Evolutionary conservation across 1,140 invertebrate species (phyloP).

Genomic region (Drosophila arawakana): DNA sequence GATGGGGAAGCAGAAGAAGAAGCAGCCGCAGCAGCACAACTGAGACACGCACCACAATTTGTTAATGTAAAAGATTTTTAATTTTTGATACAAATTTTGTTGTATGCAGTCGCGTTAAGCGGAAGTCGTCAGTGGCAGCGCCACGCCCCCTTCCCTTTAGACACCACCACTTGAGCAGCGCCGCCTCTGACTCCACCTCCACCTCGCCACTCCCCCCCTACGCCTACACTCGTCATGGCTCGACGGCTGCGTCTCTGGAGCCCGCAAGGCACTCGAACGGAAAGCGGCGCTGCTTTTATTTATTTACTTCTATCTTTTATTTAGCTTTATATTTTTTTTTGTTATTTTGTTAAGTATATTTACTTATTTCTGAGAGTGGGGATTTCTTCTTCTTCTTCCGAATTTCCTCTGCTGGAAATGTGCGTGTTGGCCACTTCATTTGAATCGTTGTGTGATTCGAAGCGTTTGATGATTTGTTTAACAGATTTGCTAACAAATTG

Average conservation of each 20-base stretch:
- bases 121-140: conserved; percentile 48
- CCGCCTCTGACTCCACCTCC: not conserved
- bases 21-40: not conserved
- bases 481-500: conserved; percentile 72
- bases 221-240: conserved; percentile 60
- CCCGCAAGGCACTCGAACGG: conserved; percentile 53
- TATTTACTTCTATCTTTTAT: conserved; percentile 25
- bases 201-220: not conserved
- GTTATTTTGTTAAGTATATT: conserved; percentile 14
- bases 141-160: not conserved
- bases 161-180: not conserved
- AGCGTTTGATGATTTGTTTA: conserved; percentile 74
- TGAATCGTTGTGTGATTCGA: conserved; percentile 66
- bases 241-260: conserved; percentile 56
- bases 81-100: conserved; percentile 22
- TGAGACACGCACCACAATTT: conserved; percentile 17
- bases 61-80: conserved; percentile 11
- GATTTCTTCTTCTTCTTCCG: not conserved
- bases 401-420: conserved; percentile 3
- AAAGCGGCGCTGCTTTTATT: conserved; percentile 59
- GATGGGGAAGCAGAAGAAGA: not conserved
- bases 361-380: conserved; percentile 2
- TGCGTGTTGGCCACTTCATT: conserved; percentile 54
- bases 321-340: conserved; percentile 19
- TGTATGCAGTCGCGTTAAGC: conserved; percentile 26